These are phyloP conservation scores for Pterocles burchelli DNA, from an alignment of 2,113 vertebrate genomes.

Conservation along the genomic window DNA sequence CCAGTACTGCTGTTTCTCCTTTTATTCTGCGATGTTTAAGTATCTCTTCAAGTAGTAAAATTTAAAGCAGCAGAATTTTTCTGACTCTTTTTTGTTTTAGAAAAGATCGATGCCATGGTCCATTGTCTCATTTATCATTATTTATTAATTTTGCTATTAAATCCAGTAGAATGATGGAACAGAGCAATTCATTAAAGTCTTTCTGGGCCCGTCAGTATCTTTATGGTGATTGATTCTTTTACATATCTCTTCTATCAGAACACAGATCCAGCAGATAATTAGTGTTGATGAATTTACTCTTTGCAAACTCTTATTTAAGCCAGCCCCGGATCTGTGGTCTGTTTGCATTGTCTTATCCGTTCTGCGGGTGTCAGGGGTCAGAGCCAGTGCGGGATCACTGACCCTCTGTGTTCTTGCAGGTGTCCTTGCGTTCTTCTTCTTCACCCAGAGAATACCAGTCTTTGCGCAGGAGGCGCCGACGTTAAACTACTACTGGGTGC, in stretches of 20 bases:
- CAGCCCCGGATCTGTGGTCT: not conserved
- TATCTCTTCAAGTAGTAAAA: not conserved
- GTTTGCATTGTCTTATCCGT: not conserved
- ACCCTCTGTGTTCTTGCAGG: constrained; percentile 76
- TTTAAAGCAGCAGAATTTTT: not conserved
- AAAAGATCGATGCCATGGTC: not conserved
- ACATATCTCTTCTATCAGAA: not conserved
- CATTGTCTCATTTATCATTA: not conserved
- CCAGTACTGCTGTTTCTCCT: not conserved
- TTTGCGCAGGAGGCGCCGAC: constrained; percentile 82
- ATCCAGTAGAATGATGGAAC: not conserved
- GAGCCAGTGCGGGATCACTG: not conserved
- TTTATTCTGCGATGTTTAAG: not conserved
- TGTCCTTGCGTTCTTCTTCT: constrained; percentile 90
- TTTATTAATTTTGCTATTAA: constrained; percentile 2
- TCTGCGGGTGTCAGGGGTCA: not conserved
- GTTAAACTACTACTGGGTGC: constrained; percentile 94
- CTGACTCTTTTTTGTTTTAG: not conserved
- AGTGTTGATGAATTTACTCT: not conserved
- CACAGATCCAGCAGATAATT: not conserved
- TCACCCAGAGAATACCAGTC: constrained; percentile 84
- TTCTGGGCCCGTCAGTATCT: not conserved
- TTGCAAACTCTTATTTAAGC: not conserved
- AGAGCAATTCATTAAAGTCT: not conserved
- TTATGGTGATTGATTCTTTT: not conserved